Percentiles rank a stretch among this genome's conserved stretches.
Evolutionary conservation across 2,797 vertebrate species (phyloP).

Genomic region (Anguilla pacifica): DNA sequence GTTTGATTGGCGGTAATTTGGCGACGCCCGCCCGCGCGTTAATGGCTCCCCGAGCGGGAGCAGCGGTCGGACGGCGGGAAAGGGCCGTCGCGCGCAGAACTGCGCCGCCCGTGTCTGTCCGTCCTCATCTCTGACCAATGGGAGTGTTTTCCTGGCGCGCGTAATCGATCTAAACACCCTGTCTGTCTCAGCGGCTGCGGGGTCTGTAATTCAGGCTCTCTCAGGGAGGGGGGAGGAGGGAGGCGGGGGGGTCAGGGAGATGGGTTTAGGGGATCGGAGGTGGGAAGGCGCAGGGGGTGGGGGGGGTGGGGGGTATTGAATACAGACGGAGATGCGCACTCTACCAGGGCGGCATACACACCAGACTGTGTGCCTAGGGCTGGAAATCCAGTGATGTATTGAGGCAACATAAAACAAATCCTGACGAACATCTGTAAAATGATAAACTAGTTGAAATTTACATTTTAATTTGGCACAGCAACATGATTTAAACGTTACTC

Average conservation of each 20-base stretch:
- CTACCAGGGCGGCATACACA: conserved; percentile 1
- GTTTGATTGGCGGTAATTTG: conserved; percentile 19
- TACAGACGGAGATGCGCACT: background rate
- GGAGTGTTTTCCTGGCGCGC: conserved; percentile 15
- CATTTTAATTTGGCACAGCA: background rate
- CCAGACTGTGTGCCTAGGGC: background rate
- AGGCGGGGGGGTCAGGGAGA: background rate
- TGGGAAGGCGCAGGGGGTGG: background rate
- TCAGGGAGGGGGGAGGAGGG: background rate
- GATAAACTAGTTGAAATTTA: background rate
- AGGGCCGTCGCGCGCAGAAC: background rate
- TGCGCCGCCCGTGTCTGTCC: background rate
- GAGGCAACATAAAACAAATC: too few species aligned
- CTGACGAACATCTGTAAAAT: background rate
- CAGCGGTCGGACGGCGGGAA: background rate
- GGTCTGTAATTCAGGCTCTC: conserved; percentile 16
- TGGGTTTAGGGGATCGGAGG: background rate
- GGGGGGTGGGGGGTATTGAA: conserved; percentile 18
- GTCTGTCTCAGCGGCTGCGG: background rate
- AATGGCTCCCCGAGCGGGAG: conserved; percentile 6
- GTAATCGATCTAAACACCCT: conserved; percentile 23
- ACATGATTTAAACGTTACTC: background rate
- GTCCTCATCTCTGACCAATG: conserved; percentile 24
- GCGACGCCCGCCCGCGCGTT: background rate
- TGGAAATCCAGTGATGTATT: too few species aligned